Percentiles rank a stretch among this genome's conserved stretches.
Conservation (phyloP, 2,797 vertebrate genomes). For the Xenopus petersii region DNA sequence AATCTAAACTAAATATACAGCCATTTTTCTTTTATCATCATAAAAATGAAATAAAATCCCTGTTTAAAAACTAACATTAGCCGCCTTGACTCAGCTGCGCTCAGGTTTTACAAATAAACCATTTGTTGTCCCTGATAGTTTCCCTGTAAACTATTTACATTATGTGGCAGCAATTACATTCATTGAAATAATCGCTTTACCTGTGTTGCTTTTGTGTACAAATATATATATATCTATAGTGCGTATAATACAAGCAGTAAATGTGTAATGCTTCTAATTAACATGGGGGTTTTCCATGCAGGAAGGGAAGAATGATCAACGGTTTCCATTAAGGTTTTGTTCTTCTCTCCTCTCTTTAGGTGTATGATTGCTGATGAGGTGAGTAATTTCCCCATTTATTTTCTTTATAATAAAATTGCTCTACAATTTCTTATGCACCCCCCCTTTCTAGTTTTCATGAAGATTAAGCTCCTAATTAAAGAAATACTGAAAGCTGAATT, state of each 20-base stretch:
- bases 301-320: neutral
- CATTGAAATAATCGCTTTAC: conserved; percentile 30
- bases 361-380: conserved; percentile 88
- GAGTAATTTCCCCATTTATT: conserved; percentile 57
- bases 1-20: too few species aligned
- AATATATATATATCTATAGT: neutral
- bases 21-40: too few species aligned
- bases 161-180: conserved; percentile 20
- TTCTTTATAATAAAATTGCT: conserved; percentile 24
- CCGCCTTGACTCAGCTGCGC: too few species aligned
- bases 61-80: too few species aligned
- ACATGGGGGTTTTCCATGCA: conserved; percentile 10
- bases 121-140: neutral
- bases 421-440: neutral
- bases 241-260: neutral
- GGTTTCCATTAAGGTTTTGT: conserved; percentile 51
- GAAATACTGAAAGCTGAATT: neutral
- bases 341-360: conserved; percentile 63
- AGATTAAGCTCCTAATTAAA: neutral
- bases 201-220: conserved; percentile 3
- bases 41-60: too few species aligned
- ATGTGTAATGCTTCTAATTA: too few species aligned
- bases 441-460: neutral
- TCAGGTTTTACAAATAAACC: neutral
- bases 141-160: neutral